Evolutionary conservation across 2,113 vertebrate species (phyloP).

Genomic region (Cichladusa arquata): DNA sequence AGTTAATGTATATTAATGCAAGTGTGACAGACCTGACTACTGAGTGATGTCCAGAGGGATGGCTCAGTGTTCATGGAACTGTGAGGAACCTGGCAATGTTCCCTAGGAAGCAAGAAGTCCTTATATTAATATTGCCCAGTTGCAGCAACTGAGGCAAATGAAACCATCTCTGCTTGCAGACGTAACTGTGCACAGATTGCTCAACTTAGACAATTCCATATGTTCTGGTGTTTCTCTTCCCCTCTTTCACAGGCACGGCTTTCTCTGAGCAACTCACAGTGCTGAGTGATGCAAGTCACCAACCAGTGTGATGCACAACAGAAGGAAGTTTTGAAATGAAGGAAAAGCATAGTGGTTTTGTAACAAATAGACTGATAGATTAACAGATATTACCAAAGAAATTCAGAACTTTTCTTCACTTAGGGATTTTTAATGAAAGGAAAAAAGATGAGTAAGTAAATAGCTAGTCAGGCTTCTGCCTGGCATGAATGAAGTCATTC

Average conservation of each 20-base stretch:
- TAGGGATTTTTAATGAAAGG: background rate
- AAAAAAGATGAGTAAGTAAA: background rate
- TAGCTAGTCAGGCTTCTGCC: background rate
- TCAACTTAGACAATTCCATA: background rate
- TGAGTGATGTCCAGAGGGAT: background rate
- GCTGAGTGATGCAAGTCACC: background rate
- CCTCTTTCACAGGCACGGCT: background rate
- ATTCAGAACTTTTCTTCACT: background rate
- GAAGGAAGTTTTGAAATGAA: background rate
- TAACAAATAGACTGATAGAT: background rate
- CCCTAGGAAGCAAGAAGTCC: background rate
- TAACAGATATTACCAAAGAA: background rate
- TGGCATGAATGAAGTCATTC: background rate
- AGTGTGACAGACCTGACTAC: background rate
- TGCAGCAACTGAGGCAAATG: background rate
- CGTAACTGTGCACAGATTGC: background rate
- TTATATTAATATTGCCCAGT: constrained; percentile 17
- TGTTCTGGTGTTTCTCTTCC: background rate
- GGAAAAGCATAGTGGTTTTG: background rate
- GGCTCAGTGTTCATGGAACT: background rate
- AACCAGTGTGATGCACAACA: background rate
- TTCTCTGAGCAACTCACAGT: background rate
- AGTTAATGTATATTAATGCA: background rate
- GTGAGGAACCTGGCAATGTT: constrained; percentile 8
- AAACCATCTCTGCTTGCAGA: background rate